Conservation (phyloP, 2,888 invertebrate genomes). For the Catotricha subobsoleta region DNA sequence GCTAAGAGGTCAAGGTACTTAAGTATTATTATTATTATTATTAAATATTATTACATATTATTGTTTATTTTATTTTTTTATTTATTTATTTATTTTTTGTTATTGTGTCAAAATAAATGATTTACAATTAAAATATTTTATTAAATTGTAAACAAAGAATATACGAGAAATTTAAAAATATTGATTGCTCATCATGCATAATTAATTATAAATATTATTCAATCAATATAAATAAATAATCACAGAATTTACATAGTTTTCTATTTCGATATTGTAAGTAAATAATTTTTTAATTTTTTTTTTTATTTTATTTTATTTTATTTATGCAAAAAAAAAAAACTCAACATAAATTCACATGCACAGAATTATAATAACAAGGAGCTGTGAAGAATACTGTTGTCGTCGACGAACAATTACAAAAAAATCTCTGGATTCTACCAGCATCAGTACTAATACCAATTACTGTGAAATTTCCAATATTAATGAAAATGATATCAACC, state of each 20-base stretch:
- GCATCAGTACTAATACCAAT: not conserved
- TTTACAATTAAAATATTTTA: no score
- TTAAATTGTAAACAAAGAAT: no score
- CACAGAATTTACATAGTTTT: not conserved
- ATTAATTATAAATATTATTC: not conserved
- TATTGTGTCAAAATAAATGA: no score
- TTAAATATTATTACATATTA: no score
- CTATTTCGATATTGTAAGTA: not conserved
- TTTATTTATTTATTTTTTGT: no score
- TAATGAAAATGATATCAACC: not conserved
- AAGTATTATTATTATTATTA: no score
- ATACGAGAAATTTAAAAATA: no score
- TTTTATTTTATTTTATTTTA: not conserved
- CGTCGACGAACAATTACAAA: not conserved
- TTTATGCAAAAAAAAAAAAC: not conserved
- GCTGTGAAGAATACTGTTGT: constrained; percentile 6
- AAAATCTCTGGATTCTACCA: not conserved
- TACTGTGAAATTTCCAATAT: not conserved
- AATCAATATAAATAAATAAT: not conserved
- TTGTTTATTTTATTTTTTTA: no score
- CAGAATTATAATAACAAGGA: constrained; percentile 1
- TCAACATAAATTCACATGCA: not conserved
- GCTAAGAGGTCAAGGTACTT: constrained; percentile 1
- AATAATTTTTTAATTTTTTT: not conserved
- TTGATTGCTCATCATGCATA: not conserved